Base-by-base conservation (phyloP, 2,113 vertebrate genomes). In the Rhizomys pruinosus region DNA sequence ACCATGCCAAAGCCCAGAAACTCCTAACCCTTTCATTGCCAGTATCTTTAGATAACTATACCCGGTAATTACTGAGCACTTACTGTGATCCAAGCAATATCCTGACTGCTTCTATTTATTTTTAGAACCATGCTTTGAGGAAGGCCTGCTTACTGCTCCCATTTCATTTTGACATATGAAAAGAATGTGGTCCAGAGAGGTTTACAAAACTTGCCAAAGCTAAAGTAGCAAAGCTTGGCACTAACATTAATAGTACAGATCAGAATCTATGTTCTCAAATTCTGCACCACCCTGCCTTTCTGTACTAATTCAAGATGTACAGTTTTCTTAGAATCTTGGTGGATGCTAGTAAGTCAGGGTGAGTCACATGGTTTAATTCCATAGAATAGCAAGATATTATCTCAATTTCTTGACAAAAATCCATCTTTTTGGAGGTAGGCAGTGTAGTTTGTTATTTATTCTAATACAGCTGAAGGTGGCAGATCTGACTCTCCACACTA, bases 141-240 rank as follows among this genome's bases (percentile, higher is more conserved):
- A 76, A 87, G 73, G 15, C 44, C 29, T 9, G 25, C 39, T 90
- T 39, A 39, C 80, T 29, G 82, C 23, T 5, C 34, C 19, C 34
- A 39, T 94, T 92, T 93, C 61, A 84, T 27, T 94, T 90, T 92
- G 44, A 85, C 25, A 94, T 64, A 66, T 55, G 16, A 15, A 16
- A 16, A 69, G 85, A 92, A 57, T 80, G 22, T 81, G 32, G 16
- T 47, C 79, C 10, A 22, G 64, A 87, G 29, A 68, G 5, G 4
- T 64, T n/a, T 80, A 84, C 66, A 19, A 34, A 76, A 23, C 90
- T 93, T 84, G 7, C 63, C 34, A 4, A 68, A 57, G 23, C 5
- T 86, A 57, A 82, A 64, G 80, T 25, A 89, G 29, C 22, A 82
- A n/a, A 87, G 12, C 44, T 63, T 59, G 57, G 6, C 76, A 76